phyloP scores from a whole-genome alignment of 1,140 invertebrate species.

The Proctacanthus coquilletti region DNA sequence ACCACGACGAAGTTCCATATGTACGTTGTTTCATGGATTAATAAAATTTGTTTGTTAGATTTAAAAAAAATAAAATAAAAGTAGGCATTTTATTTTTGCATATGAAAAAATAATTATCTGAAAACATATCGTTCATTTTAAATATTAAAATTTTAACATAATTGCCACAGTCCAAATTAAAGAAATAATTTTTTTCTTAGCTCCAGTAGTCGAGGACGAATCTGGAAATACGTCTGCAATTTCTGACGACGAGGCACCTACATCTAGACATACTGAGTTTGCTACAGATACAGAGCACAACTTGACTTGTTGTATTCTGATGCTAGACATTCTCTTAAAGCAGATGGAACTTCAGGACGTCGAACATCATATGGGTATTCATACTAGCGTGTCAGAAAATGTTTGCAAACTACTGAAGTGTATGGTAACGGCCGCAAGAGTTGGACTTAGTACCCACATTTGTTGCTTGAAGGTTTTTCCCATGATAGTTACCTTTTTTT shows the following conservation, averaged over 20 bases:
- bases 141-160: too few species aligned
- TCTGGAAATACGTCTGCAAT: constrained; percentile 51
- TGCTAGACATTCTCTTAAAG: constrained; percentile 89
- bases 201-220: constrained; percentile 48
- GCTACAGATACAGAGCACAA: constrained; percentile 53
- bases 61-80: neutral
- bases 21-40: constrained; percentile 33
- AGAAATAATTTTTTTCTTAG: constrained; percentile 25
- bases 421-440: constrained; percentile 53
- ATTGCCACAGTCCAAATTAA: neutral
- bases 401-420: constrained; percentile 63
- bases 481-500: too few species aligned
- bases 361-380: constrained; percentile 65
- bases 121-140: too few species aligned
- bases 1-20: constrained; percentile 35
- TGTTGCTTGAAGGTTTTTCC: constrained; percentile 42
- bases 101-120: too few species aligned
- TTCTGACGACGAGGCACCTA: constrained; percentile 51
- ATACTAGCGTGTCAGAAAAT: constrained; percentile 57
- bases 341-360: constrained; percentile 92
- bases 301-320: constrained; percentile 86
- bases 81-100: too few species aligned
- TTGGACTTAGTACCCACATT: constrained; percentile 55
- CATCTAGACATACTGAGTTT: constrained; percentile 41
- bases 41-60: too few species aligned